These are phyloP conservation scores for Onychomys leucogaster DNA, from an alignment of 2,797 vertebrate genomes.

Conservation along the genomic window DNA sequence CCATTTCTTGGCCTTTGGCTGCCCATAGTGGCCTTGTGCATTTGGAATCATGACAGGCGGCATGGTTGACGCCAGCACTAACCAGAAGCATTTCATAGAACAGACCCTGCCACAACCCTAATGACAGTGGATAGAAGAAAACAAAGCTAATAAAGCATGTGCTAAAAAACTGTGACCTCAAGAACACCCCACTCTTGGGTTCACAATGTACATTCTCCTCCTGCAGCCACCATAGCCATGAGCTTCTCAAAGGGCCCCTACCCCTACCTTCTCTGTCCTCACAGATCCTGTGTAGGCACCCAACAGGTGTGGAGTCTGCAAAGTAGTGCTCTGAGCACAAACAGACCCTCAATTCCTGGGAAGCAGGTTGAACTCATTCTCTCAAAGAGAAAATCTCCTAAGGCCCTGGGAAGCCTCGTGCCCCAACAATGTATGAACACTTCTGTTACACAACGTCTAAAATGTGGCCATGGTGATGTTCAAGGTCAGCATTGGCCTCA, in stretches of 20 bases:
- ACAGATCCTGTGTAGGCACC: neutral
- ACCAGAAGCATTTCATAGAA: conserved; percentile 48
- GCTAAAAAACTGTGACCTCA: conserved; percentile 14
- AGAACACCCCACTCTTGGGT: neutral
- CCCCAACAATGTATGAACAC: neutral
- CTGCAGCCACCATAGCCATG: neutral
- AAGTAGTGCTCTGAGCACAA: neutral
- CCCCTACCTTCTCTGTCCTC: neutral
- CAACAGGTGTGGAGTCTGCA: neutral
- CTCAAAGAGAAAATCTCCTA: neutral
- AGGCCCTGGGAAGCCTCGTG: neutral
- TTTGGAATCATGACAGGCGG: conserved; percentile 25
- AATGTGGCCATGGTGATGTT: too few relatives aligned
- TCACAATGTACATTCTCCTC: neutral
- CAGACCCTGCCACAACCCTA: neutral
- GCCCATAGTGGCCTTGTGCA: neutral
- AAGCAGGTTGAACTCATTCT: neutral
- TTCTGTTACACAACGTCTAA: neutral
- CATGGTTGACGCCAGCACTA: neutral
- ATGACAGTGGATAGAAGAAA: conserved; percentile 16
- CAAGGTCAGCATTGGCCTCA: neutral
- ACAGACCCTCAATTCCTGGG: neutral
- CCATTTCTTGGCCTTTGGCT: neutral
- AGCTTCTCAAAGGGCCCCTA: neutral
- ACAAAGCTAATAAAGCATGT: conserved; percentile 23